Base-by-base conservation (phyloP, 92 coral and sea anemone genomes). In the Plumapathes pennacea region DNA sequence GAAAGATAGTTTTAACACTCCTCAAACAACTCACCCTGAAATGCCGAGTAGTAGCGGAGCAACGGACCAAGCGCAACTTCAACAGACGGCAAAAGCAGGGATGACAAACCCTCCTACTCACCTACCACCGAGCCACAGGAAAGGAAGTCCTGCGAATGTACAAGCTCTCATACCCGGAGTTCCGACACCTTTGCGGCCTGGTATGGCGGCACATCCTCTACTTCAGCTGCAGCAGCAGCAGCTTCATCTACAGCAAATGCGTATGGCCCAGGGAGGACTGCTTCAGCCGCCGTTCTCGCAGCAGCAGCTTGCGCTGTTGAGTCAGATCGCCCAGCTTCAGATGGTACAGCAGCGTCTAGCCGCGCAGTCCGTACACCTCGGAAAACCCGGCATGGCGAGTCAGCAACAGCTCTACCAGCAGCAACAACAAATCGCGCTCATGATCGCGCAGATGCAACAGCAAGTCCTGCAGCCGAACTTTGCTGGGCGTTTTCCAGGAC, bases 361-460 rank as follows among this genome's bases (percentile, higher is more conserved):
- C 18, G 84, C 77, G 6, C 99, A 94, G 59, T 78, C 89, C 2
- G 78, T 86, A 22, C 73, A 65, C 26, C 91, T 68, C 19, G 71
- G 71, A 23, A 71, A 67, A 14, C 76, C 54, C 19, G 45, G 57
- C 3, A 31, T 84, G 30, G 89, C 75, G 23, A 51, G 83, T 25
- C 97, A 77, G 17, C 97, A 88, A 20, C 96, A 88, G 53, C 72
- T 88, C 6, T 89, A 77, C 63, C 83, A 88, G 25, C 97, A 91
- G 43, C 97, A 91, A 33, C 97, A 91, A 39, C 95, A 87, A 66
- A 81, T 94, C 45, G 95, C 90, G 3, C 76, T 85, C 54, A 89
- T 89, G 96, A 78, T 94, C 37, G 85, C 96, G 18, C 97, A 91
- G 74, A 57, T 91, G 83, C 95, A 90, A 40, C 97, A 89, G 27